phyloP scores from a whole-genome alignment of 2,888 invertebrate species.

The Coelinius sp. region DNA sequence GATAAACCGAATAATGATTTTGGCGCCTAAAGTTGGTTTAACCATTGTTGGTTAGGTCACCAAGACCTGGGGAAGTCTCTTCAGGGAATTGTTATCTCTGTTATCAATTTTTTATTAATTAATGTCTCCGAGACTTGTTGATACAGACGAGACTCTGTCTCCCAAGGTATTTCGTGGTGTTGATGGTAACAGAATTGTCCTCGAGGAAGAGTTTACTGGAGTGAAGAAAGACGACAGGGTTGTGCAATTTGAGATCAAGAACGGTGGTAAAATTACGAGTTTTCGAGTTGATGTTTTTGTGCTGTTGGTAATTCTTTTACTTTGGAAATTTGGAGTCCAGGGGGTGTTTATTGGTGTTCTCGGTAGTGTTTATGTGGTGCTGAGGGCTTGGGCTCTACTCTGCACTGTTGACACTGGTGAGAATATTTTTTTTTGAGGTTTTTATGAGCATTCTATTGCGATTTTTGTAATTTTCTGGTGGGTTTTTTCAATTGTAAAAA shows the following conservation, averaged over 20 bases:
- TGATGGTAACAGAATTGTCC: constrained; percentile 44
- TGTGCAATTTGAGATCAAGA: constrained; percentile 44
- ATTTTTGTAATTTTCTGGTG: neutral
- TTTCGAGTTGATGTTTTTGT: constrained; percentile 23
- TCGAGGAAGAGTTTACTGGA: constrained; percentile 39
- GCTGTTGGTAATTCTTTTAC: constrained; percentile 22
- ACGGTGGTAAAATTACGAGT: constrained; percentile 24
- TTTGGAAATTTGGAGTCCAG: neutral
- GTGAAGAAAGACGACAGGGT: constrained; percentile 33
- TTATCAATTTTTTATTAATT: constrained; percentile 41
- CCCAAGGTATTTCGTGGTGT: constrained; percentile 46
- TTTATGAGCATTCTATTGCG: neutral
- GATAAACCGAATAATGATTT: neutral
- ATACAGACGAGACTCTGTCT: constrained; percentile 35
- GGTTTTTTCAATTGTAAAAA: no score
- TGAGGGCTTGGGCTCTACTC: constrained; percentile 51
- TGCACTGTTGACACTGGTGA: constrained; percentile 56
- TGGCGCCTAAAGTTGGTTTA: neutral
- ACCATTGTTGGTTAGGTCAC: neutral
- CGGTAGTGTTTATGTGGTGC: constrained; percentile 41
- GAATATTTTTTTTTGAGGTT: constrained; percentile 30
- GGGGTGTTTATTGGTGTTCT: constrained; percentile 29
- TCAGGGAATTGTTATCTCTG: neutral
- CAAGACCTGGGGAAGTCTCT: neutral
- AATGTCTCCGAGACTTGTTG: constrained; percentile 44